These are phyloP conservation scores for Nephrotoma guestfalica DNA, from an alignment of 2,888 invertebrate species.

Conservation along the genomic window DNA sequence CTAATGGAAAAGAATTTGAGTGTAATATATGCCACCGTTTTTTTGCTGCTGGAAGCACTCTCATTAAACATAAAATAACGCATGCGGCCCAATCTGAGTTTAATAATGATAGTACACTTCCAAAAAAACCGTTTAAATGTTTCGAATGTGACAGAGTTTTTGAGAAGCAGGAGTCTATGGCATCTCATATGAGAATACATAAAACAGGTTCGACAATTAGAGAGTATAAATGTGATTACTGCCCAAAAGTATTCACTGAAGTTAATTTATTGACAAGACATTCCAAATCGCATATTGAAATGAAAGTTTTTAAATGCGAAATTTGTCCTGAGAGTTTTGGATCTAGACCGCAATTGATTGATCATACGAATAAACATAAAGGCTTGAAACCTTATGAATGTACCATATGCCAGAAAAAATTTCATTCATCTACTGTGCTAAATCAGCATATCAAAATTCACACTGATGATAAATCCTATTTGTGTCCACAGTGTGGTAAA, in stretches of 20 bases:
- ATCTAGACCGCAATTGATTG: constrained; percentile 38
- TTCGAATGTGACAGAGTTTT: constrained; percentile 37
- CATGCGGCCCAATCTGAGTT: constrained; percentile 14
- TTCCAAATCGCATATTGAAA: constrained; percentile 36
- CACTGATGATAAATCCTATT: not conserved
- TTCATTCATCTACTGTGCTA: not conserved
- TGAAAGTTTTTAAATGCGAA: constrained; percentile 37
- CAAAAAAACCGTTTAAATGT: constrained; percentile 28
- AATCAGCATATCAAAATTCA: not conserved
- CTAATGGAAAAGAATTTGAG: constrained; percentile 18
- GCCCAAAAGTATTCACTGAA: constrained; percentile 32
- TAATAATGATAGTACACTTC: not conserved
- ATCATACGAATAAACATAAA: constrained; percentile 33
- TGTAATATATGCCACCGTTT: constrained; percentile 18
- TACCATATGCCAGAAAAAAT: not conserved
- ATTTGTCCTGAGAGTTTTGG: constrained; percentile 42
- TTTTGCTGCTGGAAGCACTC: constrained; percentile 19
- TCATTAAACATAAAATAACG: constrained; percentile 20
- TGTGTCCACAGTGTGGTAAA: not conserved
- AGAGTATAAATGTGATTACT: constrained; percentile 31
- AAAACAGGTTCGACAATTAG: constrained; percentile 18
- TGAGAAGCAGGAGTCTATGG: constrained; percentile 36
- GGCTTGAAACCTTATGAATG: not conserved
- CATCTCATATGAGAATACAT: constrained; percentile 30
- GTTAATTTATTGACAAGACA: constrained; percentile 35